These are phyloP conservation scores for Poeciliopsis retropinna DNA, from an alignment of 2,113 vertebrate genomes.

Conservation along the genomic window DNA sequence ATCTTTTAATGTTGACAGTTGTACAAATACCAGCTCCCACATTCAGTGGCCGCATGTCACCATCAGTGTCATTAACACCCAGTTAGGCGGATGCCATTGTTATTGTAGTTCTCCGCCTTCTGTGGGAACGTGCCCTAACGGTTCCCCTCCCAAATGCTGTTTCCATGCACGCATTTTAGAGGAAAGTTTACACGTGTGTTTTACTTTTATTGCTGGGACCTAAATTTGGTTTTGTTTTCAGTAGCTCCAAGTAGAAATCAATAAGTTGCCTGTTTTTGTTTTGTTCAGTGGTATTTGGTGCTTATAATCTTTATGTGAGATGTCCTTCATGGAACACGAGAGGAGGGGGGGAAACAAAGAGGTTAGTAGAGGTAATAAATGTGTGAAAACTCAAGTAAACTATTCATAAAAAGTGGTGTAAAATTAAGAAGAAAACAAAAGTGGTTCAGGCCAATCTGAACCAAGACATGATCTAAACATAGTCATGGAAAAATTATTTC, in stretches of 20 bases:
- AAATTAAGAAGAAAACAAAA: conserved; percentile 12
- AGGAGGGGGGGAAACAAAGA: conserved; percentile 20
- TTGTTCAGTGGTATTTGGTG: conserved; percentile 7
- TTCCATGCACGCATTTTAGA: conserved; percentile 65
- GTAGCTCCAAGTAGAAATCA: conserved; percentile 51
- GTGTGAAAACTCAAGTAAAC: background rate
- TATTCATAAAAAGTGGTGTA: conserved; percentile 4
- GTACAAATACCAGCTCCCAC: background rate
- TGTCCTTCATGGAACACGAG: conserved; percentile 4
- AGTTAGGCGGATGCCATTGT: conserved; percentile 14
- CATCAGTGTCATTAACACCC: no score
- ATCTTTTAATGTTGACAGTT: background rate
- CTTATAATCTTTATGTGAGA: conserved; percentile 3
- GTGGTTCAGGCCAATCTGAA: conserved; percentile 30
- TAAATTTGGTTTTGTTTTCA: conserved; percentile 21
- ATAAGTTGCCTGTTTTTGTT: conserved; percentile 7
- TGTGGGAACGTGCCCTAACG: conserved; percentile 49
- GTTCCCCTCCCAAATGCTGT: conserved; percentile 50
- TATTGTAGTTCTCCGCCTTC: conserved; percentile 68
- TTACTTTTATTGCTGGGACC: background rate
- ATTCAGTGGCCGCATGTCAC: background rate
- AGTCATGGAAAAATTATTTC: background rate
- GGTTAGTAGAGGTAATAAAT: conserved; percentile 20
- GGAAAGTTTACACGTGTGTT: conserved; percentile 23
- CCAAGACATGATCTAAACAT: background rate